Evolutionary conservation across 2,797 vertebrate genomes (phyloP), one percentile per base, ranked within the genome.

Genomic region (Neomorphus geoffroyi): DNA sequence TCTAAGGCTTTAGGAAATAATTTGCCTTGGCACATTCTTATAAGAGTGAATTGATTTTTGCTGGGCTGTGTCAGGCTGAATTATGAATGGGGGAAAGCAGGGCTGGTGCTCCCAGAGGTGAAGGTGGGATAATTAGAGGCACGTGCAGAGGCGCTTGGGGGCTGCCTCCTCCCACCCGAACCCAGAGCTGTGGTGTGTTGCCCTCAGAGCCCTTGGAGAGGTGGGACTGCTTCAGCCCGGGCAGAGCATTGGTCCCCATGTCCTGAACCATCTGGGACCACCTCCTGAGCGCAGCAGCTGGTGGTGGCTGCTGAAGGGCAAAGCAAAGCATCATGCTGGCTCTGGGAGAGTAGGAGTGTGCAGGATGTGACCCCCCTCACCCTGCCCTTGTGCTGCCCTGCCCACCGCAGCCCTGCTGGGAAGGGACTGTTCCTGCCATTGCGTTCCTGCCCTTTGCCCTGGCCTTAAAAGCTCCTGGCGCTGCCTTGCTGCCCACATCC

Each of bases 41-140:
- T 93, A 96, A 92, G 95, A 95, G 92, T 65, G 90, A 96, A 97
- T 97, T 97, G 97, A 97, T 97, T 97, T 97, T 96, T 97, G 83
- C 96, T 95, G 94, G 91, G 92, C 85, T 84, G n/a, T 93, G 96
- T 97, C 96, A 97, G 86, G 90, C 91, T 96, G 95, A 96, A 95
- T 97, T 96, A 96, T 92, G 94, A 94, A 84, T 64, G 93, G 92
- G 70, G 75, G n/a, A 74, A 92, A 94, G 90, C 43, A 73, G 85
- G 57, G 70, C 67, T 60, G 79, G 56, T 9, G 39, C 32, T 81
- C 72, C 74, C 57, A 35, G 69, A 86, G 75, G 75, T 81, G 74
- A 94, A 51, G 80, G 79, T 85, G 80, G 69, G 74, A 90, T 95
- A 88, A 96, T 90, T 83, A 93, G 65, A 80, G 66, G 57, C 54